Percentiles rank a stretch among this genome's conserved stretches.
phyloP scores from a whole-genome alignment of 2,888 invertebrate genomes.

The Cantharis rustica region DNA sequence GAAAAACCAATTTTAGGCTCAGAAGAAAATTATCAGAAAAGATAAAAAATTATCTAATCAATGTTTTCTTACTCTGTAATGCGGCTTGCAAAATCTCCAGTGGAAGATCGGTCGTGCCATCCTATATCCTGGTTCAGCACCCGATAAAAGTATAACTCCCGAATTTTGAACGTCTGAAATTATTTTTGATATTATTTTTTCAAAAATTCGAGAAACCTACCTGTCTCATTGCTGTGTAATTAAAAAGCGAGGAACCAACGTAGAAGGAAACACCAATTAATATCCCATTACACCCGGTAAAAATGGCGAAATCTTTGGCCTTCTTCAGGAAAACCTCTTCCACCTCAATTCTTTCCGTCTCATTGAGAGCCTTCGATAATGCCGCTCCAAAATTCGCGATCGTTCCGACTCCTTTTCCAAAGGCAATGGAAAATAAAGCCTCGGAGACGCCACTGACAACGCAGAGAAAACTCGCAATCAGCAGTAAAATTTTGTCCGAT shows the following conservation, averaged over 20 bases:
- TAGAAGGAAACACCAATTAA: conserved; percentile 66
- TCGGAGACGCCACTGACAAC: background rate
- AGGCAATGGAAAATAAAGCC: background rate
- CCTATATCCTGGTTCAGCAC: background rate
- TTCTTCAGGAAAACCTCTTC: background rate
- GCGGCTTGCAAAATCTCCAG: conserved; percentile 2
- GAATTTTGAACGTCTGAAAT: conserved; percentile 60
- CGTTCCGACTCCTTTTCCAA: background rate
- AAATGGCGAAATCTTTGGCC: background rate
- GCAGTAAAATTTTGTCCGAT: background rate
- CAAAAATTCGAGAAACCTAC: conserved; percentile 48
- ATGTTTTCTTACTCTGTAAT: conserved; percentile 59
- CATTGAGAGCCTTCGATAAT: background rate
- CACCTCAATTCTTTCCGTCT: background rate
- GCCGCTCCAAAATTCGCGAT: background rate
- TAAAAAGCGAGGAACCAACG: conserved; percentile 68
- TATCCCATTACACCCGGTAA: background rate
- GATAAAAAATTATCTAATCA: no score
- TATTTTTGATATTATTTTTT: background rate
- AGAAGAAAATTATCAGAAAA: no score
- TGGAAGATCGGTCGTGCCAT: background rate
- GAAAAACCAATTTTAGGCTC: no score
- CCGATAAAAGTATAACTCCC: background rate
- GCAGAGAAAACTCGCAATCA: background rate
- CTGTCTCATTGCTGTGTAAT: conserved; percentile 72